These are phyloP conservation scores for Pycnonotus jocosus DNA, from an alignment of 2,113 vertebrate species.

Conservation along the genomic window DNA sequence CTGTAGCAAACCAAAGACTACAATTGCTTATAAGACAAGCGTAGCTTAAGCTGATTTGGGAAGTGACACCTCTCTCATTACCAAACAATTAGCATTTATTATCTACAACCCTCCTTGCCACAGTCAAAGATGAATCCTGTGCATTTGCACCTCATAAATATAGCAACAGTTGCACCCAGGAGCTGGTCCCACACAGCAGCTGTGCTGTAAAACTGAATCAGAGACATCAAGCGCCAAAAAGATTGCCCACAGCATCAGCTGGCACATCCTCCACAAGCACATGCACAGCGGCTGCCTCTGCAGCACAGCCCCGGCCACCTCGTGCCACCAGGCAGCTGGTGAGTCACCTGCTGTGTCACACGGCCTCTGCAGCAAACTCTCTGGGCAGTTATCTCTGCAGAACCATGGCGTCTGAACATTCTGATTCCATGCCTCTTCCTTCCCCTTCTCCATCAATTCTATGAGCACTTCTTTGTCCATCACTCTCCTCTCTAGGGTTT, in stretches of 20 bases:
- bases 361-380: background rate
- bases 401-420: background rate
- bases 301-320: background rate
- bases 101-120: background rate
- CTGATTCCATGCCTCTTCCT: background rate
- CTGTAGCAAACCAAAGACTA: background rate
- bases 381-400: rapidly evolving
- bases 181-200: conserved; percentile 62
- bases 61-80: background rate
- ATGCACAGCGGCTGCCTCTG: background rate
- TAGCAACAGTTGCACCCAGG: background rate
- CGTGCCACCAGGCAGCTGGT: background rate
- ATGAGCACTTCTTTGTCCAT: background rate
- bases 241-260: conserved; percentile 22
- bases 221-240: conserved; percentile 11
- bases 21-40: background rate
- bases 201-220: conserved; percentile 63
- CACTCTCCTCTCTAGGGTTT: background rate
- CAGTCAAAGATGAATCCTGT: background rate
- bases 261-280: background rate
- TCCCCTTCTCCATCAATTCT: background rate
- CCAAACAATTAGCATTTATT: background rate
- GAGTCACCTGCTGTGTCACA: background rate
- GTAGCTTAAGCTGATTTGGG: background rate
- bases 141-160: conserved; percentile 21